Evolutionary conservation across 2,113 vertebrate species (phyloP).

Genomic region (Pseudonaja textilis): DNA sequence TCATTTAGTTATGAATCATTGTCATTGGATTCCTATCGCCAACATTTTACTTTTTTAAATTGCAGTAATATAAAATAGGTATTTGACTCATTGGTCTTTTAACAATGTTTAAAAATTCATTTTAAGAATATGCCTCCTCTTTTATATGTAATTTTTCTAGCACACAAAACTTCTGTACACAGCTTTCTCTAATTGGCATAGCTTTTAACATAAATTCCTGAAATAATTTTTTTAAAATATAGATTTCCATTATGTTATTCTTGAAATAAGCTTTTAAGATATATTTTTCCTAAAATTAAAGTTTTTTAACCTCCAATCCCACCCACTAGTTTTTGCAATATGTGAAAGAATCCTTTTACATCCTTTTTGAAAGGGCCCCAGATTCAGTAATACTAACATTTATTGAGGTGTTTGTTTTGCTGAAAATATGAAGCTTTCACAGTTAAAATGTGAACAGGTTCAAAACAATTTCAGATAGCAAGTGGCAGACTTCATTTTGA

Average conservation of each 20-base stretch:
- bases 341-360: not conserved
- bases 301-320: not conserved
- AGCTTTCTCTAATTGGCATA: not conserved
- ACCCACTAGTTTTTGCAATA: not conserved
- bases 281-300: not conserved
- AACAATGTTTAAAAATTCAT: not conserved
- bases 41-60: not conserved
- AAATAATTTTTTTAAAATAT: not conserved
- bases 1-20: not conserved
- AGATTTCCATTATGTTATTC: not conserved
- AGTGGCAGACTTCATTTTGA: not conserved
- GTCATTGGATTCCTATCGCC: not conserved
- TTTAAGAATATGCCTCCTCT: not conserved
- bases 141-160: not conserved
- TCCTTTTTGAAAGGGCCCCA: not conserved
- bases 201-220: not conserved
- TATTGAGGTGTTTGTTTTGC: not conserved
- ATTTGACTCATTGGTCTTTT: not conserved
- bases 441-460: not conserved
- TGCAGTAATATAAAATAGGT: not conserved
- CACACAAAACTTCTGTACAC: not conserved
- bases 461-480: not conserved
- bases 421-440: not conserved
- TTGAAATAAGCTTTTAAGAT: not conserved
- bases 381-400: not conserved